Conservation (phyloP, 2,113 vertebrate species). For the Siphamia tubifer region DNA sequence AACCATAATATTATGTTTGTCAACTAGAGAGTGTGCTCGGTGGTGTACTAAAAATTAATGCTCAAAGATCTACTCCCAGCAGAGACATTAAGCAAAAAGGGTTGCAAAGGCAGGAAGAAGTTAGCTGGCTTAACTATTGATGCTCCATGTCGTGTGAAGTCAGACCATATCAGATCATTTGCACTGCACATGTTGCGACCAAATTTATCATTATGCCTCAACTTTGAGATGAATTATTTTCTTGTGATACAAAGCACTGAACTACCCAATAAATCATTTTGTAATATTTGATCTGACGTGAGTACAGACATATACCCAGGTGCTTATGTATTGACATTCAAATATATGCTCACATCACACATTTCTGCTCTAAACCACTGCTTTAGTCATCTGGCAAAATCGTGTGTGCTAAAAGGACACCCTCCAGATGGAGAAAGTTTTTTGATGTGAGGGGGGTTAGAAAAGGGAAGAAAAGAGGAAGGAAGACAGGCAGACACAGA, state of each 20-base stretch:
- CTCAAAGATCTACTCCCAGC: constrained; percentile 63
- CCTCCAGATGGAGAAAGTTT: constrained; percentile 67
- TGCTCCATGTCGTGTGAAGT: constrained; percentile 1
- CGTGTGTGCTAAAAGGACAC: constrained; percentile 46
- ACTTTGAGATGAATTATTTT: constrained; percentile 22
- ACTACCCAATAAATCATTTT: constrained; percentile 43
- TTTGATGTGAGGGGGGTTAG: constrained; percentile 16
- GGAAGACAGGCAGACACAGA: constrained; percentile 26
- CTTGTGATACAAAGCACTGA: constrained; percentile 12
- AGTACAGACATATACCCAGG: constrained; percentile 30
- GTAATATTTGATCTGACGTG: constrained; percentile 41
- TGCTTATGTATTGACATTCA: constrained; percentile 44
- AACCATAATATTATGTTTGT: constrained; percentile 82
- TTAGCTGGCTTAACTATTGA: constrained; percentile 10
- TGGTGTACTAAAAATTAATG: constrained; percentile 60
- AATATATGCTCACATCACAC: constrained; percentile 58
- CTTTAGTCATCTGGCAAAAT: constrained; percentile 47
- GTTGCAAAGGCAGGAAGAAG: constrained; percentile 41
- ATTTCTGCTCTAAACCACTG: constrained; percentile 24
- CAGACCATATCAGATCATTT: background rate
- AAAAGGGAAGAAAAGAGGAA: constrained; percentile 18
- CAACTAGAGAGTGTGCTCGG: constrained; percentile 60
- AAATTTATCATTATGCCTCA: background rate
- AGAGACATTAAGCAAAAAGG: constrained; percentile 39
- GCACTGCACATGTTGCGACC: background rate